A percentile compares a stretch with the other conserved stretches of the same genome.
phyloP scores from a whole-genome alignment of 2,113 vertebrate species.

The Seriola dumerili region DNA sequence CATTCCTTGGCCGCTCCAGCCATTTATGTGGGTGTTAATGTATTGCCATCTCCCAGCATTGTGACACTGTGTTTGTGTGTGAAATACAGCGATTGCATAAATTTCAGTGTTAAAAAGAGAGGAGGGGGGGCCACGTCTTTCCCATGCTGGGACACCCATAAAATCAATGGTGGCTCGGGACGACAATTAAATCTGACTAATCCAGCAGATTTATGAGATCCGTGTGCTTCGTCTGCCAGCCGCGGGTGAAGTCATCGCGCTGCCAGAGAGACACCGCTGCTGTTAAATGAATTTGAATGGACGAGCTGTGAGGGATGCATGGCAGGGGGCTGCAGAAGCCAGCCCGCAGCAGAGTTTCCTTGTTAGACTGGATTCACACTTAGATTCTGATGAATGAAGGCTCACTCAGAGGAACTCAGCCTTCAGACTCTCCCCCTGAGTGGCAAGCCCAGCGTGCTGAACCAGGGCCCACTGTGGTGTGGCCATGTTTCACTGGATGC shows the following conservation, averaged over 20 bases:
- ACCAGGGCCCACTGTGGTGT: conserved; percentile 18
- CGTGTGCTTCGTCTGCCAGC: conserved; percentile 62
- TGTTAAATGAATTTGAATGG: conserved; percentile 74
- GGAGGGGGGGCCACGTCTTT: conserved; percentile 44
- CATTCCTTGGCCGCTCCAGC: conserved; percentile 73
- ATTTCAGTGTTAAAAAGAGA: conserved; percentile 71
- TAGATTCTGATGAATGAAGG: conserved; percentile 71
- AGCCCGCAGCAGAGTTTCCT: conserved; percentile 49
- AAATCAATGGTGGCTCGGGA: conserved; percentile 72
- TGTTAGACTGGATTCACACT: conserved; percentile 60
- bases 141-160: conserved; percentile 76
- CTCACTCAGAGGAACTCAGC: conserved; percentile 58
- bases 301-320: conserved; percentile 62
- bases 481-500: neutral
- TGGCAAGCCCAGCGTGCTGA: conserved; percentile 25
- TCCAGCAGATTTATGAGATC: conserved; percentile 81
- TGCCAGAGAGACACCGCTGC: conserved; percentile 66
- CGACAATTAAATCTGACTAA: conserved; percentile 80
- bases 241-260: conserved; percentile 69
- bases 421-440: conserved; percentile 12
- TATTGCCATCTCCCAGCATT: conserved; percentile 75
- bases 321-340: conserved; percentile 66
- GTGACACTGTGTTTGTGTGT: conserved; percentile 68
- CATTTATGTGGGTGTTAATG: conserved; percentile 78
- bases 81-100: conserved; percentile 80